phyloP scores from a whole-genome alignment of 2,888 invertebrate species.

The Spatulosminthurus flaviceps region DNA sequence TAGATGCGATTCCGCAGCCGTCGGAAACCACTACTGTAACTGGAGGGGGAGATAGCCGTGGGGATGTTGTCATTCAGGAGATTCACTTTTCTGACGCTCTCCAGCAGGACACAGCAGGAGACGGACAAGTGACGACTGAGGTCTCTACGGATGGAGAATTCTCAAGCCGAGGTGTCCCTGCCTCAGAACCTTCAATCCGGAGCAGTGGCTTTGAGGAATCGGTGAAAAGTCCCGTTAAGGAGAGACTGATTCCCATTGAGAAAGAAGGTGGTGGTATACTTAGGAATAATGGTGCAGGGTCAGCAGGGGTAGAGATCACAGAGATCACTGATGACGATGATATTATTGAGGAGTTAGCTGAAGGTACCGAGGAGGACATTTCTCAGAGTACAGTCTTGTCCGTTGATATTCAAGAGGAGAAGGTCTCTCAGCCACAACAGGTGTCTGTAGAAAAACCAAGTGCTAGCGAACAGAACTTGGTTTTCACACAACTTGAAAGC shows the following conservation, averaged over 20 bases:
- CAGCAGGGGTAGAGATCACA: slow-evolving; percentile 43
- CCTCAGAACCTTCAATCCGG: slow-evolving; percentile 20
- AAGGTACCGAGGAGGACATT: slow-evolving; percentile 42
- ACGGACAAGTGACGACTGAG: background rate
- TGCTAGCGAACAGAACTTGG: too few species aligned
- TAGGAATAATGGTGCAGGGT: slow-evolving; percentile 28
- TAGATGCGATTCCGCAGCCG: slow-evolving; percentile 47
- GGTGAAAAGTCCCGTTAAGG: slow-evolving; percentile 35
- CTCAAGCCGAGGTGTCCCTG: background rate
- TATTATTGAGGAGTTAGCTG: slow-evolving; percentile 18
- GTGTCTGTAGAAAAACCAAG: too few species aligned
- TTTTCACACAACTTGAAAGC: background rate
- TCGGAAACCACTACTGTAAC: slow-evolving; percentile 42
- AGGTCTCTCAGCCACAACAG: background rate
- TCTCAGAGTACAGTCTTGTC: slow-evolving; percentile 41
- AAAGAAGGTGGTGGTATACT: slow-evolving; percentile 46
- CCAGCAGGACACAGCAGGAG: background rate
- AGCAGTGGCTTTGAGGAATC: slow-evolving; percentile 44
- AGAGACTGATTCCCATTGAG: slow-evolving; percentile 45
- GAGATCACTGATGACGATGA: slow-evolving; percentile 46
- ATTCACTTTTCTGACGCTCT: slow-evolving; percentile 35
- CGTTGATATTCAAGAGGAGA: background rate
- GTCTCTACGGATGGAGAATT: background rate
- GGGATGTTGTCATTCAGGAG: slow-evolving; percentile 46
- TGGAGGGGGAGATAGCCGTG: slow-evolving; percentile 43